These are phyloP conservation scores for Porites evermanni DNA, from an alignment of 92 coral and sea anemone species.

Conservation along the genomic window DNA sequence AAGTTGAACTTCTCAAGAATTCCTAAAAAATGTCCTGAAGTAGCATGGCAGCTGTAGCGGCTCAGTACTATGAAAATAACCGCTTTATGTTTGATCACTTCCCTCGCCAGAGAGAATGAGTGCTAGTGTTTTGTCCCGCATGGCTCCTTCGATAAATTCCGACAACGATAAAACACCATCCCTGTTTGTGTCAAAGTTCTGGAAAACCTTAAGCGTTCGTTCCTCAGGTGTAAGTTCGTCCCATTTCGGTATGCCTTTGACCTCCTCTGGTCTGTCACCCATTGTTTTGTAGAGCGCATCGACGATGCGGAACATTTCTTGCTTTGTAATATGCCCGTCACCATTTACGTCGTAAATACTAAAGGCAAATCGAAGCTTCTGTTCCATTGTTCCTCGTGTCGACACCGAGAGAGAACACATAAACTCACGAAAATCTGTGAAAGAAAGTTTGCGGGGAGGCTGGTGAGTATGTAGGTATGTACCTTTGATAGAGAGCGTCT, in stretches of 20 bases:
- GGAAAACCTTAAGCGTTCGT: conserved; percentile 91
- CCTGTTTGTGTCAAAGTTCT: conserved; percentile 87
- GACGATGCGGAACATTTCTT: conserved; percentile 96
- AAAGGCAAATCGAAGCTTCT: conserved; percentile 96
- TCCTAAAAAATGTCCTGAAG: background rate
- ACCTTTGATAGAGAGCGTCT: background rate
- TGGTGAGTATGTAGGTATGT: background rate
- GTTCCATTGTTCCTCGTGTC: conserved; percentile 97
- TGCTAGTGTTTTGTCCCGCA: conserved; percentile 91
- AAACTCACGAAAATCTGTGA: conserved; percentile 93
- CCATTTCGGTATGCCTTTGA: conserved; percentile 78
- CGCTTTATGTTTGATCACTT: conserved; percentile 26
- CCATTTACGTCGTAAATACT: conserved; percentile 97
- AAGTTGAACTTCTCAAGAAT: background rate
- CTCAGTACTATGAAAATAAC: background rate
- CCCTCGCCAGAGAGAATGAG: conserved; percentile 73
- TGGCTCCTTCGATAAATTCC: conserved; percentile 95
- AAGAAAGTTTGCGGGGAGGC: background rate
- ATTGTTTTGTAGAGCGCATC: conserved; percentile 90
- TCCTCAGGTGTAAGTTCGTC: conserved; percentile 93
- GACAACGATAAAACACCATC: conserved; percentile 94
- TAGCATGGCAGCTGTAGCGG: background rate
- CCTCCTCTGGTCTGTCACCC: conserved; percentile 78
- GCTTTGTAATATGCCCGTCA: conserved; percentile 93
- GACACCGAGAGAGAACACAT: conserved; percentile 97